These are phyloP conservation scores for Sarcophaga rosellei DNA, from an alignment of 2,888 invertebrate genomes.

Conservation along the genomic window DNA sequence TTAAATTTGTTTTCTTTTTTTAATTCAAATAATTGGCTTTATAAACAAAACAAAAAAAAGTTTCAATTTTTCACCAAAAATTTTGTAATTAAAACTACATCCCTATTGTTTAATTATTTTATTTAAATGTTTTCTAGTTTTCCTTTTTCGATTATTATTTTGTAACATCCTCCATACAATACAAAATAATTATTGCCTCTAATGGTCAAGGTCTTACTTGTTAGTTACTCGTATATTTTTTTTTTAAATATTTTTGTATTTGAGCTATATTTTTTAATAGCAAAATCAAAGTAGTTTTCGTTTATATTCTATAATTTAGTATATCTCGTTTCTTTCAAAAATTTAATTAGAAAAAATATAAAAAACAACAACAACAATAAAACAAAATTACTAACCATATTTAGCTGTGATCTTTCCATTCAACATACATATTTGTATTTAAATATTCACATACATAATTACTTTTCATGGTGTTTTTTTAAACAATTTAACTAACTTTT, in stretches of 20 bases:
- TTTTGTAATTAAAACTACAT: constrained; percentile 5
- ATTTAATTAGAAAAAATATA: not conserved
- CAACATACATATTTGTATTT: not conserved
- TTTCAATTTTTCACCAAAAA: not conserved
- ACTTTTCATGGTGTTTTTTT: constrained; percentile 34
- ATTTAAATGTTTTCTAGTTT: constrained; percentile 5
- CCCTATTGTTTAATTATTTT: not conserved
- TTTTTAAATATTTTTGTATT: not conserved
- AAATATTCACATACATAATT: not conserved
- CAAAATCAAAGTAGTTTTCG: constrained; percentile 38
- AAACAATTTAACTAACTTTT: constrained; percentile 49
- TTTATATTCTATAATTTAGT: constrained; percentile 42
- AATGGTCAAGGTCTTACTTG: constrained; percentile 3
- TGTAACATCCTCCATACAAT: not conserved
- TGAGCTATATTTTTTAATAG: not conserved
- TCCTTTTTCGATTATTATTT: not conserved
- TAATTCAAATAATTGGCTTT: constrained; percentile 30
- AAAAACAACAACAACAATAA: not conserved
- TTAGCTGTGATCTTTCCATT: constrained; percentile 44
- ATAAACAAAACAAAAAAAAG: not conserved
- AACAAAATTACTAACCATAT: constrained; percentile 23
- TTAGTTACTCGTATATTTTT: not conserved
- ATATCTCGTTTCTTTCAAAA: constrained; percentile 17
- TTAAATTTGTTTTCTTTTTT: not conserved
- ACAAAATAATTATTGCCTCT: not conserved